A percentile compares a stretch with the other conserved stretches of the same genome.
Conservation (phyloP, 1,140 invertebrate genomes). For the Chionoecetes opilio region DNA sequence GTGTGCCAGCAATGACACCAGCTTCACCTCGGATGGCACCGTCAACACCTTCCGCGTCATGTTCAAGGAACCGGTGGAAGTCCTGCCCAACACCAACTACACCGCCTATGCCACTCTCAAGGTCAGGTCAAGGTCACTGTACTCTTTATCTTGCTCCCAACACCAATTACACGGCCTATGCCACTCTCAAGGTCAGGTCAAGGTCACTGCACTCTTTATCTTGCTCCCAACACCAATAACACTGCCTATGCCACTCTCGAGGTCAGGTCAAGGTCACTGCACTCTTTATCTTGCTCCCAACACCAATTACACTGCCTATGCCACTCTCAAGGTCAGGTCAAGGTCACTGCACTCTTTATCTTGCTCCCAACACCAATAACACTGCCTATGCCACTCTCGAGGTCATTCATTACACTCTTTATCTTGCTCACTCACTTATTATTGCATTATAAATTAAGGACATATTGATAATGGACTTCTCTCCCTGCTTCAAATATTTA, state of each 20-base stretch:
- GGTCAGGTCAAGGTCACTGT: too few relatives aligned
- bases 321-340: slow-evolving; percentile 92
- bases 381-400: slow-evolving; percentile 94
- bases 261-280: too few relatives aligned
- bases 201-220: too few relatives aligned
- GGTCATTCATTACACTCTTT: too few relatives aligned
- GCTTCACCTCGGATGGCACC: slow-evolving; percentile 92
- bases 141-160: too few relatives aligned
- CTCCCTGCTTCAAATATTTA: too few relatives aligned
- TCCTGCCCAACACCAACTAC: slow-evolving; percentile 91
- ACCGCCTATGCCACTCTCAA: slow-evolving; percentile 93
- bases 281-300: too few relatives aligned
- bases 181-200: slow-evolving; percentile 92
- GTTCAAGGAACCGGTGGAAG: slow-evolving; percentile 95
- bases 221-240: slow-evolving; percentile 92
- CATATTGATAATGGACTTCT: too few relatives aligned
- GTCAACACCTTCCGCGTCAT: slow-evolving; percentile 93
- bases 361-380: slow-evolving; percentile 92
- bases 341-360: too few relatives aligned
- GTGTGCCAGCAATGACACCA: slow-evolving; percentile 90
- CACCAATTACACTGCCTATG: slow-evolving; percentile 93
- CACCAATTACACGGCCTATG: slow-evolving; percentile 92
- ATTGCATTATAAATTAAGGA: too few relatives aligned
- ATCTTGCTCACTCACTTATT: too few relatives aligned
- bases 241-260: slow-evolving; percentile 93